Percentiles rank a stretch among this genome's conserved stretches.
Conservation (phyloP, 2,888 invertebrate genomes). For the Nomada fabriciana region DNA sequence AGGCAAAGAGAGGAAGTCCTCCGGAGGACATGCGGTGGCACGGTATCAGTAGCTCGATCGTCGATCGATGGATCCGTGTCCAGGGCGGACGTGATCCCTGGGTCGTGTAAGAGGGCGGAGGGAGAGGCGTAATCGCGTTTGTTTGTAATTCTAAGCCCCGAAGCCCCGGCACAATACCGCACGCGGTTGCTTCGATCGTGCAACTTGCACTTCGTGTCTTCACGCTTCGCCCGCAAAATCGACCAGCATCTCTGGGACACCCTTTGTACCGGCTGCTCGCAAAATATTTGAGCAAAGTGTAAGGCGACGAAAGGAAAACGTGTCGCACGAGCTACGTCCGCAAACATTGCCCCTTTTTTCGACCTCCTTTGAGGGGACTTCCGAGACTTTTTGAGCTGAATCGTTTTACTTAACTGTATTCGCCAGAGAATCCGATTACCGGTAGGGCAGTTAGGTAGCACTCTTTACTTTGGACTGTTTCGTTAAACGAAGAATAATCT, state of each 20-base stretch:
- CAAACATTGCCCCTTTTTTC: slow-evolving; percentile 19
- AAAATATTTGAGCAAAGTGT: slow-evolving; percentile 25
- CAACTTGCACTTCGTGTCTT: slow-evolving; percentile 31
- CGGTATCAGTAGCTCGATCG: slow-evolving; percentile 30
- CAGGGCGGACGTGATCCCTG: slow-evolving; percentile 44
- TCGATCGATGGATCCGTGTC: slow-evolving; percentile 53
- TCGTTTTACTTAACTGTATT: background rate
- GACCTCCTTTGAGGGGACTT: background rate
- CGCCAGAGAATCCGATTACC: no score
- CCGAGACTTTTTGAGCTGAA: background rate
- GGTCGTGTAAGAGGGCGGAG: slow-evolving; percentile 44
- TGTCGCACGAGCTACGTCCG: slow-evolving; percentile 5
- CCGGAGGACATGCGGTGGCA: slow-evolving; percentile 20
- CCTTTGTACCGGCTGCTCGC: slow-evolving; percentile 15
- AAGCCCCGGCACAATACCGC: slow-evolving; percentile 75
- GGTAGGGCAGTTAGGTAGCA: background rate
- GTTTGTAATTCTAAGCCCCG: slow-evolving; percentile 80
- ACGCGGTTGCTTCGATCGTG: slow-evolving; percentile 59
- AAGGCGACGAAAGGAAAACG: slow-evolving; percentile 22
- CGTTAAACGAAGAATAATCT: no score
- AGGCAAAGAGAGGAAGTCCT: background rate
- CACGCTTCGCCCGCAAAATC: slow-evolving; percentile 32
- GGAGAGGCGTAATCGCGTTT: slow-evolving; percentile 78
- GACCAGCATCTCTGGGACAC: background rate
- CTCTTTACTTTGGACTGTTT: no score